Evolutionary conservation across 2,113 vertebrate species (phyloP).

Genomic region (Mormyrus iriodes): DNA sequence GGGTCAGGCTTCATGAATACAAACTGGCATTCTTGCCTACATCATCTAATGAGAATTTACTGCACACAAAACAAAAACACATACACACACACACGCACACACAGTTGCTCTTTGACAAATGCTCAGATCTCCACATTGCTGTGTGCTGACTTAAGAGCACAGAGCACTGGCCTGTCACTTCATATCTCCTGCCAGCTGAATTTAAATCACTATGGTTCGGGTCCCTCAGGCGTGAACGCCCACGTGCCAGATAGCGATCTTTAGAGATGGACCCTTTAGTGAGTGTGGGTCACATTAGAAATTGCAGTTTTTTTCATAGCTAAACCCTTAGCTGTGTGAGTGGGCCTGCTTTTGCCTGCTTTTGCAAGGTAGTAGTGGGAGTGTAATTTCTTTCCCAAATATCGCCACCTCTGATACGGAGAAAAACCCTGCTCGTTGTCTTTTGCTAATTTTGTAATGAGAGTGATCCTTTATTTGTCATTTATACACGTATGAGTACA

Average conservation of each 20-base stretch:
- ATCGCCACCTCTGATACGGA: no score
- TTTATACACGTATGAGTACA: no score
- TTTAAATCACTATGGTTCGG: slow-evolving; percentile 69
- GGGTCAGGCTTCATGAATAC: not conserved
- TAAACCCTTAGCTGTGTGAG: not conserved
- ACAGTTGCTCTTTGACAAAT: slow-evolving; percentile 78
- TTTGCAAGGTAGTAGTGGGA: not conserved
- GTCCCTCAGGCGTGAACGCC: slow-evolving; percentile 25
- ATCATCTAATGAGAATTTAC: not conserved
- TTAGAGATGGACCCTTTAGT: slow-evolving; percentile 18
- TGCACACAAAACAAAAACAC: slow-evolving; percentile 36
- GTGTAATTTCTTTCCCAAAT: no score
- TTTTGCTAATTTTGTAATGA: no score
- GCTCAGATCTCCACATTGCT: slow-evolving; percentile 81
- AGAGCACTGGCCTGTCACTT: slow-evolving; percentile 74
- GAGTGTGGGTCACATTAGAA: slow-evolving; percentile 8
- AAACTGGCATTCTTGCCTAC: not conserved
- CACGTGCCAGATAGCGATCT: slow-evolving; percentile 35
- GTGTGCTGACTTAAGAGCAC: slow-evolving; percentile 75
- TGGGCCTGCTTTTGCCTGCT: not conserved
- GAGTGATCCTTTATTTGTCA: no score
- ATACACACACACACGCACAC: slow-evolving; percentile 67
- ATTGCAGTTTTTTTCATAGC: not conserved
- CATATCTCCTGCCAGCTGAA: slow-evolving; percentile 71
- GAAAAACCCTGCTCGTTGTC: no score